Evolutionary conservation across 2,888 invertebrate genomes (phyloP), one percentile per base, ranked within the genome.

Genomic region (Metallyticus violacea): DNA sequence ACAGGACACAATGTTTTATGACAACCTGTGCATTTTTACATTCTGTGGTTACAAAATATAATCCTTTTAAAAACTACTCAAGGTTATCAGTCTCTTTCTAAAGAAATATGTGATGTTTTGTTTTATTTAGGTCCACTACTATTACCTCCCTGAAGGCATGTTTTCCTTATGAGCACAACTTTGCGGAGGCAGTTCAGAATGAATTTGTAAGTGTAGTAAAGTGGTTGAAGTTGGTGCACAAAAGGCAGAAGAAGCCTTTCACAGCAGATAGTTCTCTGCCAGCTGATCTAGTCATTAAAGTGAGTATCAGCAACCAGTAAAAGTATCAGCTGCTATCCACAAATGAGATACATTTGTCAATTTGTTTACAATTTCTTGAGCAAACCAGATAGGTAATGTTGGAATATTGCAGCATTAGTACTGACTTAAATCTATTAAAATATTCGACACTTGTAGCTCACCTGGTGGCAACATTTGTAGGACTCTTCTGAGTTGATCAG

Each of bases 141-240:
- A 93, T 96, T 28, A 94, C 94, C 81, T 93, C 94, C 1, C 93
- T 95, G 76, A 95, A 96, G 90, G 95, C 93, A 89, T 94, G 95
- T 89, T 98, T 98, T 90, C 98, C 98, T 0, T 96, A 97, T 92
- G 95, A 97, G 90, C 98, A 98, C 90, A 94, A 96, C 85, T 98
- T 97, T 91, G 96, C 97, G 25, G 96, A 97, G 88, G 97, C 97
- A 0, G 95, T 97, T 87, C 97, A 97, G 90, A 97, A 97, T 89
- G 97, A 98, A 90, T 95, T 97, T 87, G 94, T 99, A n/a, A 97
- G 97, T 1, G 93, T 98, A 40, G 95, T 97, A 90, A 99, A 99
- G 91, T 99, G 99, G 99, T 91, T 99, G 86, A 98, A 98, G 91
- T 92, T 96, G 88, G 94, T 98, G 15, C 98, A 99, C 91, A 91